Percentiles rank a stretch among this genome's conserved stretches.
Evolutionary conservation across 2,797 vertebrate genomes (phyloP).

Genomic region (Cuniculus paca): DNA sequence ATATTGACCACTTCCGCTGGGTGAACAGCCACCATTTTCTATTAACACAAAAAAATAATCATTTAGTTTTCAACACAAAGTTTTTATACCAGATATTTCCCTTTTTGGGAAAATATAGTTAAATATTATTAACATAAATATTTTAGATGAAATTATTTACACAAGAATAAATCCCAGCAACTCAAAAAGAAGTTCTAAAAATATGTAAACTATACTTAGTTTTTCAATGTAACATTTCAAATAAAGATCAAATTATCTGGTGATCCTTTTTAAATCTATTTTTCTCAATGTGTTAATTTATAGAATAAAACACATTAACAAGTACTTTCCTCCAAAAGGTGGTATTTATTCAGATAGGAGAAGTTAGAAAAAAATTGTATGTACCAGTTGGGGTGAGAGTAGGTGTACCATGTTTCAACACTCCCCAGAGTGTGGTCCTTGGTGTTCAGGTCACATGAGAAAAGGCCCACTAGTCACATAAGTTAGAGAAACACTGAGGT

Average conservation of each 20-base stretch:
- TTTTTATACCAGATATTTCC: neutral
- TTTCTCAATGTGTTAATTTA: neutral
- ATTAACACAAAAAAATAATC: constrained; percentile 74
- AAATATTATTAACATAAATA: neutral
- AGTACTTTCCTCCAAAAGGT: neutral
- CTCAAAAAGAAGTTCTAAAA: constrained; percentile 1
- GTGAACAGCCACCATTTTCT: constrained; percentile 99
- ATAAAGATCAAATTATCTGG: neutral
- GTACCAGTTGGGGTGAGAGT: neutral
- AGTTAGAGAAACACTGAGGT: neutral
- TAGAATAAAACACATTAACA: neutral
- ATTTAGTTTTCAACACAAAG: constrained; percentile 18
- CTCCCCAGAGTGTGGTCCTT: neutral
- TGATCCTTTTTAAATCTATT: neutral
- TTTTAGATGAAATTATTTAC: neutral
- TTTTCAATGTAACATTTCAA: neutral
- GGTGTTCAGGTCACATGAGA: neutral
- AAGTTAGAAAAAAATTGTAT: neutral
- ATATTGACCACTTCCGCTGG: constrained; percentile 98
- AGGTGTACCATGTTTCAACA: neutral
- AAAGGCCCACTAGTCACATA: neutral
- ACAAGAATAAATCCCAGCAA: neutral
- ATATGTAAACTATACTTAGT: neutral
- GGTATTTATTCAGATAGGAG: neutral
- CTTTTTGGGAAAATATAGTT: neutral